Conservation (phyloP, 2,113 vertebrate species). For the Centropus unirufus region DNA sequence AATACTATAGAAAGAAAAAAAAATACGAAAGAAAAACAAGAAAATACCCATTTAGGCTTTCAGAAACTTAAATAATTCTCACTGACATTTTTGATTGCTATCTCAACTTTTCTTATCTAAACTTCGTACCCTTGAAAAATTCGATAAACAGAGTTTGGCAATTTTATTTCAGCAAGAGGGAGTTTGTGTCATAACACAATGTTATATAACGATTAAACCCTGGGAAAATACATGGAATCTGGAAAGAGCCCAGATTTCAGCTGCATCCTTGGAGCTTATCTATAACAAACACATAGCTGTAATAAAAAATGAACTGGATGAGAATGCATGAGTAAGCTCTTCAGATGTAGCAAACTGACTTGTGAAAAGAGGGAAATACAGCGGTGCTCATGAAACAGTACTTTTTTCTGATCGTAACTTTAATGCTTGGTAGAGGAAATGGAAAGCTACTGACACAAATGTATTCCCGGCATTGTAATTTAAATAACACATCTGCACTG, state of each 20-base stretch:
- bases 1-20: not conserved
- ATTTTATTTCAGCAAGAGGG: constrained; percentile 32
- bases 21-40: not conserved
- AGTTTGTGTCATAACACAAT: constrained; percentile 39
- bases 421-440: constrained; percentile 18
- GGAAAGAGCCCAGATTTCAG: constrained; percentile 54
- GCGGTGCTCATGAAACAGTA: not conserved
- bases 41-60: not conserved
- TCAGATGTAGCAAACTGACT: constrained; percentile 43
- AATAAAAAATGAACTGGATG: constrained; percentile 57
- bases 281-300: constrained; percentile 46
- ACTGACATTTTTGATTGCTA: constrained; percentile 23
- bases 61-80: constrained; percentile 41
- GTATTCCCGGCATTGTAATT: constrained; percentile 65
- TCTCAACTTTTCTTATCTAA: constrained; percentile 48
- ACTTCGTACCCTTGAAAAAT: constrained; percentile 54
- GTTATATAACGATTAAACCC: constrained; percentile 54
- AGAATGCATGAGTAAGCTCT: constrained; percentile 57
- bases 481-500: constrained; percentile 65
- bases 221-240: constrained; percentile 35
- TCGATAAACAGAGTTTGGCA: constrained; percentile 18
- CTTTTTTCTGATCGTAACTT: constrained; percentile 16
- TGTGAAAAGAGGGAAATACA: constrained; percentile 19
- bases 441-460: constrained; percentile 64
- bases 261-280: constrained; percentile 58